phyloP scores from a whole-genome alignment of 2,797 vertebrate genomes.

The Anguilla obscura region DNA sequence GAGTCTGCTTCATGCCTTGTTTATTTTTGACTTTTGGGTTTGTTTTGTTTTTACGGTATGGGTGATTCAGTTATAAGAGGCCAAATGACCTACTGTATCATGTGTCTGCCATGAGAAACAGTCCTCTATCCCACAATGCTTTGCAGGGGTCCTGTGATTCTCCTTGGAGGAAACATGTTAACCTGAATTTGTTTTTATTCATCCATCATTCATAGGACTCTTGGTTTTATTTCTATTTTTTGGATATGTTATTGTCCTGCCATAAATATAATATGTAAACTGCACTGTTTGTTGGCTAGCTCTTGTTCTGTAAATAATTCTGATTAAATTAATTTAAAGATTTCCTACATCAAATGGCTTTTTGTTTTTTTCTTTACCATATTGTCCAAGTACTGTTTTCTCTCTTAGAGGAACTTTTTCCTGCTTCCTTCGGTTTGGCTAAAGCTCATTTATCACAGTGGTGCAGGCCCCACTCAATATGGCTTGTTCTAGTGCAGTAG shows the following conservation, averaged over 20 bases:
- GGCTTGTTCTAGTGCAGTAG: background rate
- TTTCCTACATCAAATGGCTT: constrained; percentile 49
- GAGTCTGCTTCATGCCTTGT: constrained; percentile 25
- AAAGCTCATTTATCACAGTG: no score
- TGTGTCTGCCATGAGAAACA: constrained; percentile 23
- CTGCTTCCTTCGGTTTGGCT: no score
- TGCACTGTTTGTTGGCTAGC: constrained; percentile 63
- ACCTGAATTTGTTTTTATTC: background rate
- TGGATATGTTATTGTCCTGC: constrained; percentile 50
- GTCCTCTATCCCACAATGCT: background rate
- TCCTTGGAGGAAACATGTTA: background rate
- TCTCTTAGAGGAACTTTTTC: no score
- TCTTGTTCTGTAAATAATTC: constrained; percentile 76
- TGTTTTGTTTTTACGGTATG: constrained; percentile 7
- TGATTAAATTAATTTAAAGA: constrained; percentile 83
- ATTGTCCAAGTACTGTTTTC: background rate
- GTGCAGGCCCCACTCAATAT: no score
- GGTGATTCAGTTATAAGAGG: constrained; percentile 12
- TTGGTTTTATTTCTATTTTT: constrained; percentile 41
- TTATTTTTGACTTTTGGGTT: constrained; percentile 6
- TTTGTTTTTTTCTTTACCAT: background rate
- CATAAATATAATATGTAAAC: constrained; percentile 48
- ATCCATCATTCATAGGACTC: background rate
- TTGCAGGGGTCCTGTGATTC: background rate
- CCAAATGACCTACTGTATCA: constrained; percentile 2